These are phyloP conservation scores for Oithona nana DNA, from an alignment of 2,888 invertebrate species.

Conservation along the genomic window DNA sequence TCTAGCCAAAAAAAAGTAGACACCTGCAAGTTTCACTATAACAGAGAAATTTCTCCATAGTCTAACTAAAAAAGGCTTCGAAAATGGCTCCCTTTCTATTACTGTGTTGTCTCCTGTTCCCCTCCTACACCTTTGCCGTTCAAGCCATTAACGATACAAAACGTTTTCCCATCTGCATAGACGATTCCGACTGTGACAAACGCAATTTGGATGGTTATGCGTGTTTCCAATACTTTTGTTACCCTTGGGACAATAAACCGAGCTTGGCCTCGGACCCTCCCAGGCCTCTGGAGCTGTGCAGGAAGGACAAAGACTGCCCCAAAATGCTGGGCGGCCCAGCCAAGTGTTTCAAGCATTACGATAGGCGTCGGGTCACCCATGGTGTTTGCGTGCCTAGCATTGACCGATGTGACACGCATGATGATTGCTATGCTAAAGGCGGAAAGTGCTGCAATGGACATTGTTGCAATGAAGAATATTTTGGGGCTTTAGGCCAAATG, in stretches of 20 bases:
- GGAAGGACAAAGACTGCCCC: slow-evolving; percentile 5
- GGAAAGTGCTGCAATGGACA: slow-evolving; percentile 12
- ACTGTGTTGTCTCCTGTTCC: slow-evolving; percentile 4
- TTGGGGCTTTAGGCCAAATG: neutral
- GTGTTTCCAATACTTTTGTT: slow-evolving; percentile 15
- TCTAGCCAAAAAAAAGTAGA: no score
- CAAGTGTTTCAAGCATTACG: slow-evolving; percentile 12
- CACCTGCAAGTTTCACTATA: no score
- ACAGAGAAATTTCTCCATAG: no score
- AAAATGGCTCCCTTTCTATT: no score
- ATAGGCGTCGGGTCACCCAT: slow-evolving; percentile 2
- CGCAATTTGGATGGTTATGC: neutral
- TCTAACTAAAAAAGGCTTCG: no score
- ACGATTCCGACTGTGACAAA: neutral
- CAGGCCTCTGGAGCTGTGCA: slow-evolving; percentile 3
- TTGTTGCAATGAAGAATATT: slow-evolving; percentile 13
- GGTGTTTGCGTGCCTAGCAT: slow-evolving; percentile 5
- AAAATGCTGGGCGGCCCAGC: neutral
- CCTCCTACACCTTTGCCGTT: neutral
- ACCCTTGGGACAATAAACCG: slow-evolving; percentile 1
- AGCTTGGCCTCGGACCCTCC: neutral
- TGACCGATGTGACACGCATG: slow-evolving; percentile 3
- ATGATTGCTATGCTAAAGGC: slow-evolving; percentile 1
- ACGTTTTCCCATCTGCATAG: neutral
- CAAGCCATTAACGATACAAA: neutral